phyloP scores from a whole-genome alignment of 1,140 invertebrate genomes.

The Drosophila nikananu region DNA sequence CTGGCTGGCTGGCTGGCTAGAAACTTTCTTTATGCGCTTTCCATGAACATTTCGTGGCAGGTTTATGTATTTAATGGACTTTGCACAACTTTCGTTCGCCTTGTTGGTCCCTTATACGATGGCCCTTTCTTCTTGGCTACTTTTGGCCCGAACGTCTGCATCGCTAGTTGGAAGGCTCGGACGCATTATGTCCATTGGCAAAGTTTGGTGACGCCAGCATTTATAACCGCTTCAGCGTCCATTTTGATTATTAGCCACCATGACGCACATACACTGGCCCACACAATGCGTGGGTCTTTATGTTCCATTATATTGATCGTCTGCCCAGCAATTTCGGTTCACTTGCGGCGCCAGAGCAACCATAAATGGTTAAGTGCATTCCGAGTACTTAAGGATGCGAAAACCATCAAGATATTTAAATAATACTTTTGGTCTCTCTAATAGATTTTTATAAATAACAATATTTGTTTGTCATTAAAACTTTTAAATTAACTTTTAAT shows the following conservation, averaged over 20 bases:
- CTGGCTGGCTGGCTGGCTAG: constrained; percentile 36
- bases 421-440: neutral
- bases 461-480: too few relatives aligned
- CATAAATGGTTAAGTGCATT: constrained; percentile 51
- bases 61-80: constrained; percentile 84
- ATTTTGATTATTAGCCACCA: constrained; percentile 78
- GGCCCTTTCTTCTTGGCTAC: constrained; percentile 31
- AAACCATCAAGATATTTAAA: neutral
- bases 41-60: constrained; percentile 83
- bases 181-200: constrained; percentile 76
- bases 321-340: constrained; percentile 20
- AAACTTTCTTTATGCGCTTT: constrained; percentile 84
- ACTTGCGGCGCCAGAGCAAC: constrained; percentile 26
- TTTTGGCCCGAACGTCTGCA: constrained; percentile 25
- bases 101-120: constrained; percentile 13
- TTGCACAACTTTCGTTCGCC: constrained; percentile 69
- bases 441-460: neutral
- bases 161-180: constrained; percentile 44
- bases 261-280: constrained; percentile 1
- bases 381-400: neutral
- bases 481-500: too few relatives aligned
- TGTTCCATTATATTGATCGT: constrained; percentile 62
- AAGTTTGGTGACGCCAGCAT: constrained; percentile 78
- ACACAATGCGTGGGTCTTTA: constrained; percentile 44
- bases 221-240: constrained; percentile 70